Evolutionary conservation across 2,888 invertebrate species (phyloP), one percentile per base, ranked within the genome.

Genomic region (Philereme vetulata): DNA sequence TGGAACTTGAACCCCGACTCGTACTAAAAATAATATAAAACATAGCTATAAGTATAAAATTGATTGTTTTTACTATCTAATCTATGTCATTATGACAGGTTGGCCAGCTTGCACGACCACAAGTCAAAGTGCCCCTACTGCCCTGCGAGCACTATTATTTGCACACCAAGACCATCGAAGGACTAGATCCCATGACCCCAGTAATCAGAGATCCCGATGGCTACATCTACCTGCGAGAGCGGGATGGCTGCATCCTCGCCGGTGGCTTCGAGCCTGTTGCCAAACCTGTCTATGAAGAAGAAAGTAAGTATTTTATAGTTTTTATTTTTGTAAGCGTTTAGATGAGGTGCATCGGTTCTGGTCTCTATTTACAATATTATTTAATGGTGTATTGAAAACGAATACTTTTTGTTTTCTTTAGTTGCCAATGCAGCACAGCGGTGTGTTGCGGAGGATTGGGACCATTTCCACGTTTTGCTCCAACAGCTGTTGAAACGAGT

Each of bases 71-170:
- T 21, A 21, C 21, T 21, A 21, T 21, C 21, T 21, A 21, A 21
- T 21, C 21, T 21, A 21, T 21, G 21, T 21, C 21, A 33, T n/a
- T 46, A 1, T 33, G 5, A 10, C 6, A 48, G 83, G 95, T 98
- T 48, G 98, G 98, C 5, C 96, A 97, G 78, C 85, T 96, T 65
- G 96, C 97, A 33, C 94, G 95, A 60, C 98, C 98, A 2, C 94
- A 94, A 77, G 97, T 99, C 1, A 97, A 97, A 85, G 95, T 97
- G 38, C 98, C 98, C 0, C 89, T 98, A 7, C 95, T 98, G 85
- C 96, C 98, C 0, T 98, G 97, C 66, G 98, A 98, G 81, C 98
- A 98, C 90, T 97, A 98, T 84, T 98, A 97, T 84, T 88, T 98
- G 48, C 96, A 97, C 75, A 98, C 98, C 0, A 96, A 97, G 85